Evolutionary conservation across 2,888 invertebrate species (phyloP), one percentile per base, ranked within the genome.

Genomic region (Cephus runcator): DNA sequence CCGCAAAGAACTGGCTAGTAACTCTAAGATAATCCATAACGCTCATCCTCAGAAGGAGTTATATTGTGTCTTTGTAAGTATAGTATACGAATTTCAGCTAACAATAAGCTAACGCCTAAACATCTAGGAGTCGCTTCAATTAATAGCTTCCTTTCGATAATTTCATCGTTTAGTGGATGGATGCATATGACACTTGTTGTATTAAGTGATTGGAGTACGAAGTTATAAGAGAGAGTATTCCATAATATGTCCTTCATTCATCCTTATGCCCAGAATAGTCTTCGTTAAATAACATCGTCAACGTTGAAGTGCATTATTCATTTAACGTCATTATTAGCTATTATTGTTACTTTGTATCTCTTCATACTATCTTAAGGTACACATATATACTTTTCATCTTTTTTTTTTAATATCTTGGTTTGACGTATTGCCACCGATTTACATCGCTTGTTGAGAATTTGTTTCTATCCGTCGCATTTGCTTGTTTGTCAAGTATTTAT

Each of bases 361-460:
- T 86, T 84, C 82, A 79, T 77, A 69, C 81, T 86, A 86, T 83
- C 80, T 73, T 82, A 83, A 79, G 81, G 73, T 82, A 79, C 15
- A 56, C 9, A 56, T 56, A 56, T 56, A 56, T 56, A 56, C 23
- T 23, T 15, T 40, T 56, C 56, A 56, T 56, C 56, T 56, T 23
- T 56, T 56, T 33, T 40, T 56, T 80, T 83, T 78, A 76, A 81
- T 80, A 77, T 77, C 77, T 87, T 87, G 84, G 84, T 84, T 86
- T 82, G 80, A 83, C 76, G 79, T 87, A 88, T 87, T 87, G 85
- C 87, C 88, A 87, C 83, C 77, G 77, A 73, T 83, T 84, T 81
- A 79, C 15, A 56, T 56, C 23, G 56, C 23, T 23, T 23, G 56
- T 56, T 9, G 56, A 56, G 23, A 56, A 56, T 56, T 56, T 56